Conservation (phyloP, 1,140 invertebrate genomes). For the Mylabris phalerata region DNA sequence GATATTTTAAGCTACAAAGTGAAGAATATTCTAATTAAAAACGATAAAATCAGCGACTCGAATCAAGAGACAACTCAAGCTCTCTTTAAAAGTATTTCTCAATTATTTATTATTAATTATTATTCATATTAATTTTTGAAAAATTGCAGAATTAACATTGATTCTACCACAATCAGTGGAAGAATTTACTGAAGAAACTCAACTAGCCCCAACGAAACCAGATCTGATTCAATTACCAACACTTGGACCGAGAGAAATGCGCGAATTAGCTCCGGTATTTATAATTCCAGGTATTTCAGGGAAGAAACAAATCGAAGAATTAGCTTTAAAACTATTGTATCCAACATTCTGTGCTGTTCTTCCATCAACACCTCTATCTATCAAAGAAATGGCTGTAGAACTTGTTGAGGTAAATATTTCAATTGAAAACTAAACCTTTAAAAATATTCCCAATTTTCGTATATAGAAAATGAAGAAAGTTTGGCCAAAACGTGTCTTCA, state of each 20-base stretch:
- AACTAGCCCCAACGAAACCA: constrained; percentile 26
- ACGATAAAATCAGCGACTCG: constrained; percentile 26
- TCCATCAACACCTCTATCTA: constrained; percentile 20
- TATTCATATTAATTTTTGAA: not conserved
- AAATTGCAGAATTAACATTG: constrained; percentile 30
- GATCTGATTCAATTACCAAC: constrained; percentile 34
- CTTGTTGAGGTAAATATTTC: constrained; percentile 20
- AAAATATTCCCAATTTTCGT: not conserved
- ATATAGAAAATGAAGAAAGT: constrained; percentile 34
- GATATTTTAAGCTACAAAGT: constrained; percentile 28
- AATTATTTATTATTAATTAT: not conserved
- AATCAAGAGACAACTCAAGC: constrained; percentile 31
- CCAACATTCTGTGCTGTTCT: constrained; percentile 35
- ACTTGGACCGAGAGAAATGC: constrained; percentile 31
- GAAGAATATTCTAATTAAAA: constrained; percentile 31
- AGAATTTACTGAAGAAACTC: constrained; percentile 21
- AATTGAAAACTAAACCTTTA: not conserved
- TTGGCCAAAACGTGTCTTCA: constrained; percentile 36
- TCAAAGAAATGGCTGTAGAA: constrained; percentile 24
- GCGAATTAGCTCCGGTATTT: constrained; percentile 38
- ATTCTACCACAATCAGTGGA: constrained; percentile 31
- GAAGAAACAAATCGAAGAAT: constrained; percentile 23
- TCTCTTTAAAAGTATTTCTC: constrained; percentile 36
- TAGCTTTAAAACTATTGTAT: constrained; percentile 30
- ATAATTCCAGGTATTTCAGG: constrained; percentile 38